Percentiles rank a stretch among this genome's conserved stretches.
phyloP scores from a whole-genome alignment of 2,888 invertebrate genomes.

The Bhutanitis thaidina region DNA sequence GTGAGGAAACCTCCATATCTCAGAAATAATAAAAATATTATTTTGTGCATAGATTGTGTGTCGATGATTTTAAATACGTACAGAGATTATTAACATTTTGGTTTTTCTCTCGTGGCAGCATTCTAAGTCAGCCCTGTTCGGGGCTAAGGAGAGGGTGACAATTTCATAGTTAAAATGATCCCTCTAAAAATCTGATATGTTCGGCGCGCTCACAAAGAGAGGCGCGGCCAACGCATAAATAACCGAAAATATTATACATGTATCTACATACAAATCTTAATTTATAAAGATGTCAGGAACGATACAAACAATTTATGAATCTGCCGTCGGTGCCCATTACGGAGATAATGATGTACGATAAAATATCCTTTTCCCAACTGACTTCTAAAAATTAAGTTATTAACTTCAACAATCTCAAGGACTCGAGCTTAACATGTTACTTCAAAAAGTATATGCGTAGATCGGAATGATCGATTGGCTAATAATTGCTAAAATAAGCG shows the following conservation, averaged over 20 bases:
- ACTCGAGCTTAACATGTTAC: neutral
- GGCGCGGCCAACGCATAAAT: conserved; percentile 14
- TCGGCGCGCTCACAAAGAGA: conserved; percentile 8
- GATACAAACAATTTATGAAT: conserved; percentile 19
- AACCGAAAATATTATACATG: conserved; percentile 16
- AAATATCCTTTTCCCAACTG: conserved; percentile 3
- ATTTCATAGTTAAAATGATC: conserved; percentile 14
- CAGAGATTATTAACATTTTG: neutral
- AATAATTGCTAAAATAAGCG: neutral
- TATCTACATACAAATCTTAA: conserved; percentile 20
- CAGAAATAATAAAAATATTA: no score
- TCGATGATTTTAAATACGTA: no score
- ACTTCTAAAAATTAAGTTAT: conserved; percentile 18
- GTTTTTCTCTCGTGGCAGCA: neutral
- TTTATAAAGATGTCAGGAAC: conserved; percentile 16
- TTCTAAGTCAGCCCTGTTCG: neutral
- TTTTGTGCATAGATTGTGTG: no score
- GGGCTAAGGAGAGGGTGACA: conserved; percentile 11
- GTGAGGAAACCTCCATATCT: no score
- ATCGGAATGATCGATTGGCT: neutral
- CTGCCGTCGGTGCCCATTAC: conserved; percentile 14
- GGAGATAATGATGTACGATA: conserved; percentile 14
- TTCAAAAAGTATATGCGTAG: no score
- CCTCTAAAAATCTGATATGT: conserved; percentile 9
- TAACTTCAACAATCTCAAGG: conserved; percentile 8